phyloP scores from a whole-genome alignment of 2,888 invertebrate genomes.

The Zeuzera pyrina region DNA sequence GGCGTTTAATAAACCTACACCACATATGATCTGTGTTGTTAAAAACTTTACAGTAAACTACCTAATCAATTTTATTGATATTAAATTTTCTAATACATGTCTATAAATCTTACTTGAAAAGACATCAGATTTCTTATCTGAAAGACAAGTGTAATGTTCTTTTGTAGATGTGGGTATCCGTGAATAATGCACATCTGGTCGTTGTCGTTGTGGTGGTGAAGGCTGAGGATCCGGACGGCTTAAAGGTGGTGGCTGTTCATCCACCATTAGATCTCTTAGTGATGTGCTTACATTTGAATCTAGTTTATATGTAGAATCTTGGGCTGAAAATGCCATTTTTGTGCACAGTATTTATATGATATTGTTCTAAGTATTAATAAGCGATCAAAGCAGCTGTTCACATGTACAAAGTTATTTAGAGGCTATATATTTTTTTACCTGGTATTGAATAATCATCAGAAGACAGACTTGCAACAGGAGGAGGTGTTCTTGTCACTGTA shows the following conservation, averaged over 20 bases:
- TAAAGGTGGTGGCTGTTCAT: constrained; percentile 20
- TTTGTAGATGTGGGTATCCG: constrained; percentile 51
- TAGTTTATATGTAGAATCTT: too few relatives aligned
- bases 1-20: too few relatives aligned
- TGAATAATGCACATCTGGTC: constrained; percentile 40
- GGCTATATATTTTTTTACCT: too few relatives aligned
- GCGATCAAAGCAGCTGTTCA: too few relatives aligned
- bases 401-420: too few relatives aligned
- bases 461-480: constrained; percentile 56
- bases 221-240: constrained; percentile 41
- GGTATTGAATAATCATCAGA: constrained; percentile 52
- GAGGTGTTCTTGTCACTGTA: constrained; percentile 63
- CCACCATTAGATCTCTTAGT: constrained; percentile 38
- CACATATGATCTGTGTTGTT: too few relatives aligned
- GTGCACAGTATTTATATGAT: too few relatives aligned
- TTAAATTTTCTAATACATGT: background rate
- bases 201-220: constrained; percentile 48
- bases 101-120: constrained; percentile 30
- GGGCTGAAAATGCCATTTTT: too few relatives aligned
- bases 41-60: too few relatives aligned
- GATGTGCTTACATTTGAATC: constrained; percentile 29
- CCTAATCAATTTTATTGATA: too few relatives aligned
- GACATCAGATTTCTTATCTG: constrained; percentile 43
- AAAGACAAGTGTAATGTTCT: constrained; percentile 40
- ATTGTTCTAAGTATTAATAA: too few relatives aligned